These are phyloP conservation scores for Ormyrus rosae DNA, from an alignment of 2,888 invertebrate genomes.

Conservation along the genomic window DNA sequence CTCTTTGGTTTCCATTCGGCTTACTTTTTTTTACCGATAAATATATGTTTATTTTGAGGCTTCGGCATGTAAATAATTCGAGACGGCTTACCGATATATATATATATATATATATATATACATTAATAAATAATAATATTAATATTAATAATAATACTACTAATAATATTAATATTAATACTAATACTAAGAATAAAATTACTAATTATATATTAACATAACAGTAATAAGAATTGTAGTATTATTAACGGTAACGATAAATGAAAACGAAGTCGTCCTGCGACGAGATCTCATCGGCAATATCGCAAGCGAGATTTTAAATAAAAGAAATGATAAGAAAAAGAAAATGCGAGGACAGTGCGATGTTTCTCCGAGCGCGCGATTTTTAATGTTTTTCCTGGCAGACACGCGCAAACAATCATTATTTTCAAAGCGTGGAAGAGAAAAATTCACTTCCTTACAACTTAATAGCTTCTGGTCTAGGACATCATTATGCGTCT, in stretches of 20 bases:
- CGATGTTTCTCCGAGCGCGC: conserved; percentile 54
- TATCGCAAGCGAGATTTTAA: conserved; percentile 19
- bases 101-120: conserved; percentile 11
- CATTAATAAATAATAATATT: conserved; percentile 45
- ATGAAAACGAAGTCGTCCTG: conserved; percentile 44
- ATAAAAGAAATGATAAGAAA: neutral
- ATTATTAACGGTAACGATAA: conserved; percentile 36
- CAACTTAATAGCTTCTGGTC: conserved; percentile 3
- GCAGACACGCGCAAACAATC: conserved; percentile 7
- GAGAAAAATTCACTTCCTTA: conserved; percentile 42
- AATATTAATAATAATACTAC: conserved; percentile 35
- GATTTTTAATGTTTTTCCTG: conserved; percentile 32
- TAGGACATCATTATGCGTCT: neutral
- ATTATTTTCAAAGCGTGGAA: conserved; percentile 9
- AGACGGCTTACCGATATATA: conserved; percentile 40
- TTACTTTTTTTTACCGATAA: neutral
- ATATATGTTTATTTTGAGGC: conserved; percentile 17
- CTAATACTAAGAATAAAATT: conserved; percentile 15
- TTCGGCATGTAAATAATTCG: conserved; percentile 42
- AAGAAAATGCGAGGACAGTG: conserved; percentile 52
- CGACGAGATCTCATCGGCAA: conserved; percentile 46
- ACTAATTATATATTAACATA: conserved; percentile 36
- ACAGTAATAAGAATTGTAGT: conserved; percentile 40
- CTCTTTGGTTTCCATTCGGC: too few species aligned
- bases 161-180: conserved; percentile 35